Percentiles rank a stretch among this genome's conserved stretches.
phyloP scores from a whole-genome alignment of 2,797 vertebrate species.

The Eulemur rubriventer region DNA sequence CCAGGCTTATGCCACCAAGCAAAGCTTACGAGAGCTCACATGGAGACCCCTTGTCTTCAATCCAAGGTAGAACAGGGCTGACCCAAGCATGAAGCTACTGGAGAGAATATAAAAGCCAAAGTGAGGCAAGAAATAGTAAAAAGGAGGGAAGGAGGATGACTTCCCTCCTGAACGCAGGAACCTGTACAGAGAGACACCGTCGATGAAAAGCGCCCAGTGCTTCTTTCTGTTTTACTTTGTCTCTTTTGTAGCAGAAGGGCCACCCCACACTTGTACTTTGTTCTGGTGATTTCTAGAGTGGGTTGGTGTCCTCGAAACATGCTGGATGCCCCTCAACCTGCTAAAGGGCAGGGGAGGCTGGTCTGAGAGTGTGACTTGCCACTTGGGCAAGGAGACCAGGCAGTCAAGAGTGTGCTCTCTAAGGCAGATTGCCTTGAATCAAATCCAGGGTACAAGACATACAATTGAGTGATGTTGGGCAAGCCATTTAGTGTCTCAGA shows the following conservation, averaged over 20 bases:
- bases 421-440: neutral
- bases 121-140: neutral
- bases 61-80: neutral
- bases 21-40: neutral
- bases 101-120: neutral
- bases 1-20: neutral
- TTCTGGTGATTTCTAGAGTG: neutral
- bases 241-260: neutral
- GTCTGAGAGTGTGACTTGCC: neutral
- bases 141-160: neutral
- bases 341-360: neutral
- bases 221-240: neutral
- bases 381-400: neutral
- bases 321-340: neutral
- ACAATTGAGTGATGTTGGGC: neutral
- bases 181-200: neutral
- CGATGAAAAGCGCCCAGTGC: neutral
- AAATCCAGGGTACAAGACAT: neutral
- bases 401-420: neutral
- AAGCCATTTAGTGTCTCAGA: neutral
- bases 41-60: neutral
- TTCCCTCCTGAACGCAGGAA: neutral
- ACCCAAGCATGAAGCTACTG: neutral
- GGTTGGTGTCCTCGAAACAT: neutral
- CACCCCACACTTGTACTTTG: neutral